These are phyloP conservation scores for Noctua pronuba DNA, from an alignment of 2,888 invertebrate species.

Conservation along the genomic window DNA sequence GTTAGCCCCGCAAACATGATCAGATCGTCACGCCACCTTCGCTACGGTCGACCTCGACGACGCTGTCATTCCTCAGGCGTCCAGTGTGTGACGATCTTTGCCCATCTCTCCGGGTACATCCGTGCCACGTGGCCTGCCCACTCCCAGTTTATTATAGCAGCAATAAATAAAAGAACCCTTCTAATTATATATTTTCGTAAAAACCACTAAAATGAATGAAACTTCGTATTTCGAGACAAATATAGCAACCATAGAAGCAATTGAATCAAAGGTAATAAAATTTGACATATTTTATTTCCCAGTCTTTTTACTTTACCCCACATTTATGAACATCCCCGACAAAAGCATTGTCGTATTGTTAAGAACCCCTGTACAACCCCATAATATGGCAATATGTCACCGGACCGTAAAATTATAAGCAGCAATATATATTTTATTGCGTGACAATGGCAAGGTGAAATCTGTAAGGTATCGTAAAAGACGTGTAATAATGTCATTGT, in stretches of 20 bases:
- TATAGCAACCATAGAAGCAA: neutral
- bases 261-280: constrained; percentile 3
- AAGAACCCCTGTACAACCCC: neutral
- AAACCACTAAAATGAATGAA: neutral
- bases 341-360: constrained; percentile 31
- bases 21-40: too few species aligned
- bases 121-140: too few species aligned
- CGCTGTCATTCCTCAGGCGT: too few species aligned
- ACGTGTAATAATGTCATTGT: neutral
- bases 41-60: too few species aligned
- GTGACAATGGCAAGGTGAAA: neutral
- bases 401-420: constrained; percentile 17
- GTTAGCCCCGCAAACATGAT: too few species aligned
- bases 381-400: constrained; percentile 21
- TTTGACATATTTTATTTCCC: constrained; percentile 13
- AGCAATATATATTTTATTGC: constrained; percentile 23
- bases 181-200: neutral
- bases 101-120: too few species aligned
- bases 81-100: too few species aligned
- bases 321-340: constrained; percentile 21
- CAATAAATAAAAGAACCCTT: neutral
- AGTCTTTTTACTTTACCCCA: neutral
- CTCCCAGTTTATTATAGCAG: too few species aligned
- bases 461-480: neutral
- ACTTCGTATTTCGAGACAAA: neutral